These are phyloP conservation scores for Aythya baeri DNA, from an alignment of 2,113 vertebrate genomes.

Conservation along the genomic window DNA sequence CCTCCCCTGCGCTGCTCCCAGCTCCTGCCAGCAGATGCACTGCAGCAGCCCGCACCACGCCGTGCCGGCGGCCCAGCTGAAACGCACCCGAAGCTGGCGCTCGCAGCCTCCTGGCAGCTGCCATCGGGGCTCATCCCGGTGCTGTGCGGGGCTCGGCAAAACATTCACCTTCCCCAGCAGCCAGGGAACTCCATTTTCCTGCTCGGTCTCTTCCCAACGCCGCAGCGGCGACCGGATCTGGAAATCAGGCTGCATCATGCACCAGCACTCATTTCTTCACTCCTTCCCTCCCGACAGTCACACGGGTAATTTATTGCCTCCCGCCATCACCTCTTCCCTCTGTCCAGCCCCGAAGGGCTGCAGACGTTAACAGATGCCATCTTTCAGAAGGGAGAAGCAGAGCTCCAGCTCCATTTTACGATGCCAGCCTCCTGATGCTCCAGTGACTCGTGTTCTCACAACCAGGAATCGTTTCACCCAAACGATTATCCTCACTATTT, in stretches of 20 bases:
- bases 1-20: conserved; percentile 59
- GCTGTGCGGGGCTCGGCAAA: no score
- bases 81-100: conserved; percentile 49
- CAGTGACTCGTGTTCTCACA: neutral
- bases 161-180: no score
- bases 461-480: accelerated
- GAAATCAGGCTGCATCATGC: neutral
- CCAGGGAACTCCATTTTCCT: no score
- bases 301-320: conserved; percentile 44
- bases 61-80: neutral
- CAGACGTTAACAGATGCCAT: conserved; percentile 15
- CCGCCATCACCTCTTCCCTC: conserved; percentile 44
- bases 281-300: conserved; percentile 45
- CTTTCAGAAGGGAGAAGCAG: neutral
- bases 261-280: neutral
- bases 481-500: neutral
- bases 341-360: neutral
- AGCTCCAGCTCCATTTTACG: conserved; percentile 19
- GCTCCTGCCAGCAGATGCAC: conserved; percentile 32
- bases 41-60: neutral
- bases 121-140: neutral
- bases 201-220: neutral
- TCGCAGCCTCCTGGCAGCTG: conserved; percentile 19
- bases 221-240: neutral
- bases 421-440: neutral